Conservation (phyloP, 2,888 invertebrate species). For the Microctonus brassicae region DNA sequence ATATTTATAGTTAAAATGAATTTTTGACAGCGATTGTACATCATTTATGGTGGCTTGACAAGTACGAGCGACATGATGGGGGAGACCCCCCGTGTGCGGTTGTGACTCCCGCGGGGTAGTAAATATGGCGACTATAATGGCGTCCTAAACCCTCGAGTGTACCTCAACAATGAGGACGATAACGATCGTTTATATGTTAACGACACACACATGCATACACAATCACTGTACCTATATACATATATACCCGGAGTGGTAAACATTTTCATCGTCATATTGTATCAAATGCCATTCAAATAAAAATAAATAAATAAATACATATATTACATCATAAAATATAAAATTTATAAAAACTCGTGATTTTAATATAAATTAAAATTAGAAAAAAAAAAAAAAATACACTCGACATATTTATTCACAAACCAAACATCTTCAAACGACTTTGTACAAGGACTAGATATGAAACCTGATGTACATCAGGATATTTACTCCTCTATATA, state of each 20-base stretch:
- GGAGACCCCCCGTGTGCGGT: constrained; percentile 47
- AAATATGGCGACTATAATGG: constrained; percentile 68
- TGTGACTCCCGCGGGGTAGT: constrained; percentile 56
- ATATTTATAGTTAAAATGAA: neutral
- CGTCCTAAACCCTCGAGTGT: constrained; percentile 50
- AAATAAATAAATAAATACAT: neutral
- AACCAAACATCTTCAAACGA: neutral
- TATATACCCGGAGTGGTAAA: neutral
- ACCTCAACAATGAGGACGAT: constrained; percentile 24
- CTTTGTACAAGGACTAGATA: neutral
- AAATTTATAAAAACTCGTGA: too few species aligned
- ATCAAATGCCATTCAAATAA: neutral
- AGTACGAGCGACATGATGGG: constrained; percentile 56
- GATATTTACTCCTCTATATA: neutral
- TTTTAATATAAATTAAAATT: too few species aligned
- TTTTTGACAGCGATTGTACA: constrained; percentile 57
- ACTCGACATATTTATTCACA: neutral
- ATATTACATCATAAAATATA: too few species aligned
- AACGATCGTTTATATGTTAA: constrained; percentile 20
- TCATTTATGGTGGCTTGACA: constrained; percentile 52
- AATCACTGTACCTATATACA: neutral
- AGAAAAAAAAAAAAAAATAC: neutral
- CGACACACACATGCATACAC: neutral
- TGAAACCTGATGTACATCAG: neutral
- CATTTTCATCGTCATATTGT: neutral